These are phyloP conservation scores for Leucopsar rothschildi DNA, from an alignment of 2,113 vertebrate genomes.

Conservation along the genomic window DNA sequence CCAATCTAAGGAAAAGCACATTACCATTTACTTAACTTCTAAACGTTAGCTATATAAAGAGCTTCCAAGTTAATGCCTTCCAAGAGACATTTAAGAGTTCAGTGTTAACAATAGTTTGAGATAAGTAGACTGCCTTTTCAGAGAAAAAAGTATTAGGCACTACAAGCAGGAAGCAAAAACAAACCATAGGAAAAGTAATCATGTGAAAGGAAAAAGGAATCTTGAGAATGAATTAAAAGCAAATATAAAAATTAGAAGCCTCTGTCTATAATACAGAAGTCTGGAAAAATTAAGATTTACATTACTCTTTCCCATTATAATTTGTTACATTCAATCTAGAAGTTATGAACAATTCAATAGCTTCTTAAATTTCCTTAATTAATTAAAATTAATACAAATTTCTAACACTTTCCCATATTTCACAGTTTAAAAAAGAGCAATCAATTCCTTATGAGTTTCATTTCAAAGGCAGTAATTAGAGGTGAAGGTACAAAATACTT, in stretches of 20 bases:
- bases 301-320: not conserved
- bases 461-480: not conserved
- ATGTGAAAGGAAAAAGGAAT: not conserved
- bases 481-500: not conserved
- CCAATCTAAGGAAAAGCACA: conserved; percentile 59
- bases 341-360: not conserved
- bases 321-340: not conserved
- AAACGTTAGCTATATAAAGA: conserved; percentile 30
- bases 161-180: not conserved
- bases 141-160: not conserved
- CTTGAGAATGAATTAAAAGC: not conserved
- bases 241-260: not conserved
- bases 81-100: not conserved
- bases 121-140: not conserved
- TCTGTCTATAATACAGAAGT: not conserved
- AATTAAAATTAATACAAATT: not conserved
- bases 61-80: conserved; percentile 34
- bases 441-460: not conserved
- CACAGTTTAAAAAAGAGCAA: not conserved
- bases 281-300: not conserved
- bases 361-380: not conserved
- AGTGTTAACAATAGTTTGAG: not conserved
- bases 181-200: not conserved
- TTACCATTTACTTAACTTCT: conserved; percentile 50
- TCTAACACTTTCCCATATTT: not conserved